A percentile compares a stretch with the other conserved stretches of the same genome.
Conservation (phyloP, 2,113 vertebrate species). For the Triplophysa siluroides region DNA sequence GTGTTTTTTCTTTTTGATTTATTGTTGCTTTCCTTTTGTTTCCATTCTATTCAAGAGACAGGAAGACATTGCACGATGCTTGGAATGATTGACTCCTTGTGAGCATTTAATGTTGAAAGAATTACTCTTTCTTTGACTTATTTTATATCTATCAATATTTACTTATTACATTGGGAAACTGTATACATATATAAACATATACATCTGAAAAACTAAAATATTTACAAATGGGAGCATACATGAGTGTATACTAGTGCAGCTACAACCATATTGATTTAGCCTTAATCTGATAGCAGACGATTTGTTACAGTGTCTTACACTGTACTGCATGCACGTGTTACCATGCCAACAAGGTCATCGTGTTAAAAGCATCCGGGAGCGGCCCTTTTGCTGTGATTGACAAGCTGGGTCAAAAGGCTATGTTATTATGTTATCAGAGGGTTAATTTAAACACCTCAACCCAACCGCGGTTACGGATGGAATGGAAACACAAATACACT, state of each 20-base stretch:
- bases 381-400: slow-evolving; percentile 6
- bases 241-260: neutral
- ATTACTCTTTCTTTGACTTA: neutral
- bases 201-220: too few species aligned
- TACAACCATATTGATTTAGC: neutral
- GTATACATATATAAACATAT: neutral
- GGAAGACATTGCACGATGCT: neutral
- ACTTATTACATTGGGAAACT: neutral
- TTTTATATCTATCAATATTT: neutral
- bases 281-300: neutral
- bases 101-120: neutral
- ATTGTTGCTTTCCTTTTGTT: slow-evolving; percentile 36
- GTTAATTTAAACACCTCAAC: slow-evolving; percentile 13
- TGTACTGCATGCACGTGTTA: slow-evolving; percentile 11
- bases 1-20: slow-evolving; percentile 13
- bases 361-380: slow-evolving; percentile 27
- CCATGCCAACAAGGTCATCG: slow-evolving; percentile 33
- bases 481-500: slow-evolving; percentile 8
- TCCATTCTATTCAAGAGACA: slow-evolving; percentile 1
- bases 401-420: slow-evolving; percentile 24
- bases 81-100: slow-evolving; percentile 3
- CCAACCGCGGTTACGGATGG: neutral
- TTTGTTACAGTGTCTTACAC: slow-evolving; percentile 25
- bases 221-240: too few species aligned
- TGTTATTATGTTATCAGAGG: slow-evolving; percentile 36